Percentiles rank a stretch among this genome's conserved stretches.
Conservation (phyloP, 2,797 vertebrate species). For the Sciaenops ocellatus region DNA sequence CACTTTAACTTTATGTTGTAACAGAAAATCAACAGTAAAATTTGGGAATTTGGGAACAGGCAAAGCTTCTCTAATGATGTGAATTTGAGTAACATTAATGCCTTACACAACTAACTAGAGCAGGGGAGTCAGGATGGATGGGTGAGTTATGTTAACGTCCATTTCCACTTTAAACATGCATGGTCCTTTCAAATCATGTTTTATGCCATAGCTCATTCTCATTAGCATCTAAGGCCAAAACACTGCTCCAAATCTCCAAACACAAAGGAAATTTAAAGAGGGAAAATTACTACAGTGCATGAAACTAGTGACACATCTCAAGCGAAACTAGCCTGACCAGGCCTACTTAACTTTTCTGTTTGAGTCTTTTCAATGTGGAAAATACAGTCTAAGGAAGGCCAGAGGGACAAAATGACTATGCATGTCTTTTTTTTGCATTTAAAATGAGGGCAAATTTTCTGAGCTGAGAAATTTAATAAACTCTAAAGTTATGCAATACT, state of each 20-base stretch:
- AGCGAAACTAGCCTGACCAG: neutral
- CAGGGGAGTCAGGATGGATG: too few species aligned
- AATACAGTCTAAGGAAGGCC: neutral
- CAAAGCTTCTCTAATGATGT: too few species aligned
- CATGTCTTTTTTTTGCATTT: neutral
- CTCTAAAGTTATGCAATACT: too few species aligned
- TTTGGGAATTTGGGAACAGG: too few species aligned
- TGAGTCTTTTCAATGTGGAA: neutral
- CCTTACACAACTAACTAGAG: too few species aligned
- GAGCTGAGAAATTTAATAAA: constrained; percentile 11
- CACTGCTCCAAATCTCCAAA: too few species aligned
- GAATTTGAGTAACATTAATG: too few species aligned
- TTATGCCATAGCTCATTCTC: neutral
- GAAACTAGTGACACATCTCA: neutral
- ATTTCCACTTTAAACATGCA: neutral
- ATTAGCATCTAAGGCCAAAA: too few species aligned
- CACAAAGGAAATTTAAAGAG: neutral
- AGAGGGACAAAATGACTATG: constrained; percentile 5
- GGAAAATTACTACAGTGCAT: neutral
- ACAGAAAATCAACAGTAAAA: neutral
- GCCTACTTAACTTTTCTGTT: constrained; percentile 14
- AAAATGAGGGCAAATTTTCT: neutral
- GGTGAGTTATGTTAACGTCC: too few species aligned
- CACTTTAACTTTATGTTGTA: neutral
- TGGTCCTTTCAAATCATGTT: neutral